Base-by-base conservation (phyloP, 2,888 invertebrate genomes). In the Eupithecia insigniata region DNA sequence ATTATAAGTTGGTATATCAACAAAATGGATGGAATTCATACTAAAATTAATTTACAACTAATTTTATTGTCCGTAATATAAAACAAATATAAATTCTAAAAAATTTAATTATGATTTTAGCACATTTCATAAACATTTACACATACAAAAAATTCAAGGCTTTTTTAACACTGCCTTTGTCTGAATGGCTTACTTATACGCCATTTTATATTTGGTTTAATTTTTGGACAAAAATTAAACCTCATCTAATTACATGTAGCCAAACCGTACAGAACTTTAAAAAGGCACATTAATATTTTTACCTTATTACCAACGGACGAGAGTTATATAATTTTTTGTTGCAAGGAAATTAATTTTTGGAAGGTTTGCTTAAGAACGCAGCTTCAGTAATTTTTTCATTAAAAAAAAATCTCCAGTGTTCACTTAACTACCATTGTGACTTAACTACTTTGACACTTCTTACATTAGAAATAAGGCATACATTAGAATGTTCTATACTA, bases 11-110 rank as follows among this genome's bases (percentile, higher is more conserved):
- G 55, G 34, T 34, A 2, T 22, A 30, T 61, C 67, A 77, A 76
- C 71, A 75, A 75, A 85, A 82, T 85, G 87, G 88, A 89, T 89
- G 89, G 88, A 89, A 79, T 86, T 82, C 82, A 85, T 76, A 82
- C 83, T 83, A 84, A 86, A 78, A 78, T 83, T 83, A 78, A 78
- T 79, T 80, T 80, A 81, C 71, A 83, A 79, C 81, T 84, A 84
- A 81, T 80, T 79, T 88, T 87, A 89, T 88, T 89, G 88, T 89
- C 88, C 76, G 79, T 74, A 78, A 81, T 75, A 66, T 81, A 82
- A 72, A 75, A 67, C 61, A 74, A 67, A 55, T 66, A 66, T 69
- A 71, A 67, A 70, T 60, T 71, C 36, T 67, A 67, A 67, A 70
- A 71, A 70, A 71, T 69, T 74, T 74, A 78, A 76, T 75, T 70